Percentiles rank a stretch among this genome's conserved stretches.
phyloP scores from a whole-genome alignment of 2,113 vertebrate genomes.

The Phrynosoma blainvillii region DNA sequence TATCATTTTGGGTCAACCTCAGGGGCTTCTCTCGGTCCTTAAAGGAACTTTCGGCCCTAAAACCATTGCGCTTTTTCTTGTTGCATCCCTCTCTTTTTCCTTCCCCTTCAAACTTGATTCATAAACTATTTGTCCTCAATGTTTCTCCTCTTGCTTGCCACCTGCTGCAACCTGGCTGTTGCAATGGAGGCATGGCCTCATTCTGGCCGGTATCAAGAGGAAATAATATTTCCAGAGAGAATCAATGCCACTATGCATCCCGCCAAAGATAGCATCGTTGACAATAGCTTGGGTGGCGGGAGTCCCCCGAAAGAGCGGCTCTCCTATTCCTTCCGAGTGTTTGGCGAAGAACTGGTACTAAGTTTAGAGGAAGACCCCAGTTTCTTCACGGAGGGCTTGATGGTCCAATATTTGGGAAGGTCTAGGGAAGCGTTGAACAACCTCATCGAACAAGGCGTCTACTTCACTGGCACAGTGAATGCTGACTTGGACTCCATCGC shows the following conservation, averaged over 20 bases:
- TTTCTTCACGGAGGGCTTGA: slow-evolving; percentile 67
- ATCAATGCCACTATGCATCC: slow-evolving; percentile 43
- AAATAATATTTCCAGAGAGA: slow-evolving; percentile 72
- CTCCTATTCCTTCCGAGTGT: slow-evolving; percentile 56
- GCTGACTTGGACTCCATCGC: slow-evolving; percentile 70
- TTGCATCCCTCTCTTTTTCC: too few relatives aligned
- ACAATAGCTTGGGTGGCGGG: slow-evolving; percentile 26
- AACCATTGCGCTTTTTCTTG: neutral
- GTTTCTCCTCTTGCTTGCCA: slow-evolving; percentile 32
- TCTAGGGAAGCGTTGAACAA: slow-evolving; percentile 42
- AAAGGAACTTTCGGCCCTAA: neutral
- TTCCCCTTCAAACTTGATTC: too few relatives aligned
- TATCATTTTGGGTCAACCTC: neutral
- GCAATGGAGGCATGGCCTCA: slow-evolving; percentile 31
- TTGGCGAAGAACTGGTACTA: slow-evolving; percentile 64
- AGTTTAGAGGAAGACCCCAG: slow-evolving; percentile 69
- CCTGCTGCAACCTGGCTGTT: slow-evolving; percentile 40
- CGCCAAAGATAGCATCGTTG: neutral
- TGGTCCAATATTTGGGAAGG: slow-evolving; percentile 70
- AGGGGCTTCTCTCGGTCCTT: neutral
- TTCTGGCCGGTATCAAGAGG: slow-evolving; percentile 60
- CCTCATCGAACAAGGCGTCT: slow-evolving; percentile 62
- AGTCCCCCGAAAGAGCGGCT: slow-evolving; percentile 31
- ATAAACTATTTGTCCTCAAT: neutral
- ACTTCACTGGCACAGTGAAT: slow-evolving; percentile 70